A percentile compares a stretch with the other conserved stretches of the same genome.
phyloP scores from a whole-genome alignment of 2,113 vertebrate species.

The Ceyx melanurus region DNA sequence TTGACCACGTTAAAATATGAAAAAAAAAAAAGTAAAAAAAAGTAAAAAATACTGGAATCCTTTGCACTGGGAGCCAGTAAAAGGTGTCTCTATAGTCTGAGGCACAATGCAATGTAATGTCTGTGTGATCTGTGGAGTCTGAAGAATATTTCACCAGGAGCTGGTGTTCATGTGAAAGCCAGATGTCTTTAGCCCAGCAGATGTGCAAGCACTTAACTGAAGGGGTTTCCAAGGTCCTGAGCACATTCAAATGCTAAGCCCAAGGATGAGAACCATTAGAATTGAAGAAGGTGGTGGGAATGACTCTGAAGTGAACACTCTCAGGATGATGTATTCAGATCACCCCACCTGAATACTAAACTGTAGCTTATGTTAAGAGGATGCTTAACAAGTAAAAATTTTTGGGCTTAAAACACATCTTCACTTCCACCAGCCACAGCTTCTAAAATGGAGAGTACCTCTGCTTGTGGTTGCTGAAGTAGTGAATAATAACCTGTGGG shows the following conservation, averaged over 20 bases:
- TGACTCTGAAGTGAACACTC: not conserved
- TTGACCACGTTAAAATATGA: not conserved
- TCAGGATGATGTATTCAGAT: not conserved
- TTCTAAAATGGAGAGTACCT: not conserved
- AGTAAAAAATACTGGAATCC: not conserved
- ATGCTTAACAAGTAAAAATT: not conserved
- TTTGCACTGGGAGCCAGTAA: not conserved
- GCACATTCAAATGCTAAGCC: not conserved
- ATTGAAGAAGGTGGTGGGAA: not conserved
- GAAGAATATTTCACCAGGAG: not conserved
- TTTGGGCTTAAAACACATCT: not conserved
- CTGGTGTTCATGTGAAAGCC: not conserved
- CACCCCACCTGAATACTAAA: not conserved
- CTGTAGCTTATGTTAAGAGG: not conserved
- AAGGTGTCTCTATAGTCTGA: not conserved
- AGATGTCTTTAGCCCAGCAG: not conserved
- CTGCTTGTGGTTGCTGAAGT: not conserved
- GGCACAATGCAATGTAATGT: not conserved
- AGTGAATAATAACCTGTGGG: not conserved
- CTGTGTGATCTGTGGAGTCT: not conserved
- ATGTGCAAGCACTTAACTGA: not conserved
- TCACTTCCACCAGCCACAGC: not conserved
- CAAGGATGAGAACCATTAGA: not conserved
- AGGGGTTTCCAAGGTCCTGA: not conserved
- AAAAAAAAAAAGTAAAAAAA: no score